Conservation (phyloP, 2,797 vertebrate genomes). For the Vespertilio murinus region DNA sequence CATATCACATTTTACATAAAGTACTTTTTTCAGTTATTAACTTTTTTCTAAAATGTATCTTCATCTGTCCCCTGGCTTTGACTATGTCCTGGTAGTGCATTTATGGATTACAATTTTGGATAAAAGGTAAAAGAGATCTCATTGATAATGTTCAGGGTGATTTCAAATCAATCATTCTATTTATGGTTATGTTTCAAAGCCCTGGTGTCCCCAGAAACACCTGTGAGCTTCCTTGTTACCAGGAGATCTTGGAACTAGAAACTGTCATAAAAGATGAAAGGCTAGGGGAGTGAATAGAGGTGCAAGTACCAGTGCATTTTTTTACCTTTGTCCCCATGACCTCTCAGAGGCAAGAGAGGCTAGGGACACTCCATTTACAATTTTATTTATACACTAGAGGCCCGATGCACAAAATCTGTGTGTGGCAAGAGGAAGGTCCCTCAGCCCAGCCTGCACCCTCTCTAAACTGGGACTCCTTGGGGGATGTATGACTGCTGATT, state of each 20-base stretch:
- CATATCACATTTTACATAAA: background rate
- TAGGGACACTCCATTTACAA: background rate
- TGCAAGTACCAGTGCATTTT: too few species aligned
- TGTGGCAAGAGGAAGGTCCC: too few species aligned
- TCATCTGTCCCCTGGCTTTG: background rate
- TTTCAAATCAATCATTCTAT: background rate
- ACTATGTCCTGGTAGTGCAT: background rate
- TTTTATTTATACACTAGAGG: background rate
- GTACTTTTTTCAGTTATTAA: background rate
- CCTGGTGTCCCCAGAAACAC: background rate
- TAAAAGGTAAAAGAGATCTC: background rate
- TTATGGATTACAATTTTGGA: background rate
- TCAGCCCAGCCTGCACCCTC: too few species aligned
- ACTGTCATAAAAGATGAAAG: background rate
- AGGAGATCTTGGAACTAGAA: background rate
- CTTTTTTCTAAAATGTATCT: background rate
- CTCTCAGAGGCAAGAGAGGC: background rate
- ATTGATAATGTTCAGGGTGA: background rate
- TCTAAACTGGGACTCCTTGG: too few species aligned
- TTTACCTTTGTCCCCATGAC: background rate
- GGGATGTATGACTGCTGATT: too few species aligned
- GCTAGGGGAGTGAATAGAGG: rapidly evolving
- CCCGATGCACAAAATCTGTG: too few species aligned
- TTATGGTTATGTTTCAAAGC: background rate
- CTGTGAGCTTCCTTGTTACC: background rate